phyloP scores from a whole-genome alignment of 2,113 vertebrate genomes.

The Hippocampus guttulatus region DNA sequence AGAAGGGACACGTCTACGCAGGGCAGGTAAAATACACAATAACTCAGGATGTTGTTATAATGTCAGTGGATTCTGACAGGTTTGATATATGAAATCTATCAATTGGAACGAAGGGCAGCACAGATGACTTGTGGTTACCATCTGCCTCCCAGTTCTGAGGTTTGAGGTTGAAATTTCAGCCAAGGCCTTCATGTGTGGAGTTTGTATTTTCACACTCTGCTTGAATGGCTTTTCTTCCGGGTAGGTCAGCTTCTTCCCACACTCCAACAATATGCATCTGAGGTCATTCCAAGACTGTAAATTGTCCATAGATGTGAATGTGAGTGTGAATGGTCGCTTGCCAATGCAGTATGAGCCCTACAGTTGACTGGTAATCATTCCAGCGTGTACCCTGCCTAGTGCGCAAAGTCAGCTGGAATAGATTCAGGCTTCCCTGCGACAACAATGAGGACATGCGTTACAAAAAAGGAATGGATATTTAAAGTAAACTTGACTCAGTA shows the following conservation, averaged over 20 bases:
- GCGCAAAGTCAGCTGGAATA: no score
- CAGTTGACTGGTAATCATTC: no score
- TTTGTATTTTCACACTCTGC: background rate
- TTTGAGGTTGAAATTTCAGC: background rate
- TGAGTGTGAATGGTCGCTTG: background rate
- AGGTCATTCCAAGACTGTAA: background rate
- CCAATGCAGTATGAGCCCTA: no score
- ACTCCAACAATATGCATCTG: background rate
- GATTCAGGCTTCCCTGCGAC: no score
- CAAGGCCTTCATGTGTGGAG: background rate
- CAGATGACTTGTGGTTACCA: background rate
- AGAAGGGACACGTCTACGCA: conserved; percentile 81
- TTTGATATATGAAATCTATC: background rate
- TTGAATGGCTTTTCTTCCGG: background rate
- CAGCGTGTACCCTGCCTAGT: no score
- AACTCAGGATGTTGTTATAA: background rate
- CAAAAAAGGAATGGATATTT: no score
- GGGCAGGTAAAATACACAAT: conserved; percentile 73
- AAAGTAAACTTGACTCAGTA: no score
- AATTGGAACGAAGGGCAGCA: background rate
- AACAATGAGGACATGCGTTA: no score
- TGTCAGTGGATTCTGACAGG: background rate
- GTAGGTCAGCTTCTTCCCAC: background rate
- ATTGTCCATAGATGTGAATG: background rate
- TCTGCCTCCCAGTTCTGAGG: background rate